Conservation (phyloP, 1,140 invertebrate species). For the Drosophila eugracilis region DNA sequence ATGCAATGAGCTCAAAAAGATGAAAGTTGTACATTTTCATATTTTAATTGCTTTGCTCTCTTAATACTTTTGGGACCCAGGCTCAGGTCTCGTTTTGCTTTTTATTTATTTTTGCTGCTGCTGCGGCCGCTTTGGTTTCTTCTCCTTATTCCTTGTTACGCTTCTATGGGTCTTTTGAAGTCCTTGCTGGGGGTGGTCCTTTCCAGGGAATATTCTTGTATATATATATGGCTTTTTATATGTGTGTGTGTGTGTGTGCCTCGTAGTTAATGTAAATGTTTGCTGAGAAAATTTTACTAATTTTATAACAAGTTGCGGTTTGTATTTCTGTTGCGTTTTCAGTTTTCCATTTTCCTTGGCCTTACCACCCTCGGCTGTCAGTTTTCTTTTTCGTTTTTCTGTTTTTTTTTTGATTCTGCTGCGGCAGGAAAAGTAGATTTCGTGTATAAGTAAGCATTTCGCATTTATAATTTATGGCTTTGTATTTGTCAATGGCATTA, state of each 20-base stretch:
- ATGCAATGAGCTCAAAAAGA: constrained; percentile 83
- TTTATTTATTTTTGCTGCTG: constrained; percentile 41
- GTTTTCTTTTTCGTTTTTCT: constrained; percentile 14
- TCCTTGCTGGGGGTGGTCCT: constrained; percentile 22
- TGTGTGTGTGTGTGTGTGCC: constrained; percentile 23
- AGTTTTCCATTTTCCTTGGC: constrained; percentile 46
- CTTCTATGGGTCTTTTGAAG: constrained; percentile 81
- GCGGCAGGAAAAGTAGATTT: constrained; percentile 73
- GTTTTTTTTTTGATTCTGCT: constrained; percentile 7
- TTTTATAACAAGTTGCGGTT: constrained; percentile 83
- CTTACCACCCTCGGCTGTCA: constrained; percentile 25
- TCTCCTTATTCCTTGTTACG: constrained; percentile 59
- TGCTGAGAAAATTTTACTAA: constrained; percentile 82
- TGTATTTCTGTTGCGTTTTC: constrained; percentile 73
- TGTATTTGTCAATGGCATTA: constrained; percentile 82
- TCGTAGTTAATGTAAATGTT: constrained; percentile 82
- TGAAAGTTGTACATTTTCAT: constrained; percentile 84
- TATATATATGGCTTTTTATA: neutral
- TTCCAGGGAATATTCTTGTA: constrained; percentile 28
- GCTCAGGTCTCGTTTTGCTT: constrained; percentile 43
- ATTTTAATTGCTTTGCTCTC: constrained; percentile 84
- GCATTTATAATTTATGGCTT: constrained; percentile 83
- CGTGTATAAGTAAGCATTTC: constrained; percentile 81
- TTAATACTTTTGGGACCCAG: constrained; percentile 82
- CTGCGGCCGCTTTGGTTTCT: constrained; percentile 29